Evolutionary conservation across 2,888 invertebrate species (phyloP).

Genomic region (Acrobasis repandana): DNA sequence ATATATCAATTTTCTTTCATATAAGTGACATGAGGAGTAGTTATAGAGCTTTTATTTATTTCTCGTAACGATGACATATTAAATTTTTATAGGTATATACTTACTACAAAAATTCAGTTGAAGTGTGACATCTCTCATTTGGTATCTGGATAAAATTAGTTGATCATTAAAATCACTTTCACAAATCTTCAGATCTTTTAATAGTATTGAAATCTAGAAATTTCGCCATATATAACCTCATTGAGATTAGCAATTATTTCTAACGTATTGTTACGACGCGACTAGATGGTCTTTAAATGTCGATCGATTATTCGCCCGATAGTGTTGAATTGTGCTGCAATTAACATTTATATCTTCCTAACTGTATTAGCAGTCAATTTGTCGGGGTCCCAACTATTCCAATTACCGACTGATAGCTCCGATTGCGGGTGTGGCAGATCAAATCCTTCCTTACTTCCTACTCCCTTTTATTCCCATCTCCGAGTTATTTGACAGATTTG

Average conservation of each 20-base stretch:
- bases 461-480: constrained; percentile 35
- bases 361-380: constrained; percentile 14
- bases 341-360: constrained; percentile 5
- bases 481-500: constrained; percentile 74
- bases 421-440: constrained; percentile 67
- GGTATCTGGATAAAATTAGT: no score
- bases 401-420: constrained; percentile 77
- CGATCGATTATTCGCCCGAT: not conserved
- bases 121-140: no score
- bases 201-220: no score
- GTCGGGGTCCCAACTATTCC: constrained; percentile 60
- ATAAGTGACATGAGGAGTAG: not conserved
- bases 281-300: not conserved
- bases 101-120: not conserved
- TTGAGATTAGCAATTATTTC: not conserved
- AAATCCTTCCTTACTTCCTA: constrained; percentile 61
- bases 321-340: constrained; percentile 10
- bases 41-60: not conserved
- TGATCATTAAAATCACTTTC: no score
- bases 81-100: not conserved
- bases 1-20: constrained; percentile 15
- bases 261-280: not conserved
- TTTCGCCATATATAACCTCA: no score
- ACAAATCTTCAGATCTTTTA: no score
- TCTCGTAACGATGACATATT: not conserved